Base-by-base conservation (phyloP, 2,888 invertebrate species). In the Mycalesis mineus region DNA sequence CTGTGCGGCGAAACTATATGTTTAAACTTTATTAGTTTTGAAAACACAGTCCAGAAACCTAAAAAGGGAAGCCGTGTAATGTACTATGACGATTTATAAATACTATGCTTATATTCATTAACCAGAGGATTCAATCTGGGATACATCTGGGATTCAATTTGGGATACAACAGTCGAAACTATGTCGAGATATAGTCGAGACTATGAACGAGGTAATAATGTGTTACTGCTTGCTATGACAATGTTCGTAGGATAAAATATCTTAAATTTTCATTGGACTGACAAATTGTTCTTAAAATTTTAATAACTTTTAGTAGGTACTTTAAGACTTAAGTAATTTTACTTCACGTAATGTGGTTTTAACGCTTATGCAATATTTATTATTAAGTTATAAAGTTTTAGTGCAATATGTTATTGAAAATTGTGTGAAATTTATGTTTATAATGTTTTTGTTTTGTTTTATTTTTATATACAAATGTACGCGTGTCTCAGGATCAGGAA, bases 361-460 rank as follows among this genome's bases (percentile, higher is more conserved):
- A 82, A 85, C 82, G 87, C 84, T 84, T 84, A 84, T 77, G 84
- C 84, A 87, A 88, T 88, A 88, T 88, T 88, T 88, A 88, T 88
- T 87, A 80, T 82, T 88, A 85, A 88, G 85, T 87, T 88, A 84
- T 83, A 70, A 84, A 78, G 79, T 70, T 85, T 82, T 83, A 88
- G 88, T 88, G 88, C 88, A 89, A 88, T 88, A 86, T 84, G 83
- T 85, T 84, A 87, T 85, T 84, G 78, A 84, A 84, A 86, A 82
- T 80, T 82, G 81, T 83, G 84, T 84, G 80, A 82, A 87, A 85
- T 82, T 81, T 84, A 83, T 82, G 83, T 84, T 84, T 68, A 79
- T 36, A 72, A 76, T 79, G 79, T 85, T 84, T 83, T 84, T 80
- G 85, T 85, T 83, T 83, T 80, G 83, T 83, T 76, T 73, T 79